Evolutionary conservation across 2,888 invertebrate genomes (phyloP), one percentile per base, ranked within the genome.

Genomic region (Rhorus exstirpatorius): DNA sequence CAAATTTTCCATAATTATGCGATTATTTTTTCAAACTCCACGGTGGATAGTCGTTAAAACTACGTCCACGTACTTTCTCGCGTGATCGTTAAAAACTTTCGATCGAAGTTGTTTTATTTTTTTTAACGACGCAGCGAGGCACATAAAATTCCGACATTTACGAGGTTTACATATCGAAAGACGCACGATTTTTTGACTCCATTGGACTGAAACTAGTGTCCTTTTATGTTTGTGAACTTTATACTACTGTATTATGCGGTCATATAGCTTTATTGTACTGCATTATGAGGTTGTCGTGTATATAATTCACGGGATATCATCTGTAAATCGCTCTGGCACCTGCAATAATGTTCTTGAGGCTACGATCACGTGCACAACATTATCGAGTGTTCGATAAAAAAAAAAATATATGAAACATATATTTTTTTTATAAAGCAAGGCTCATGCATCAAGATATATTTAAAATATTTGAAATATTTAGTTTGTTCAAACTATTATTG

Each of bases 51-150:
- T 26, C 24, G 41, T 14, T 24, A 21, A 38, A 68, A 41, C n/a
- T 53, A 24, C 31, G 55, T 14, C 35, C n/a, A 10, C 21, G 14
- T 24, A 55, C 58, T 10, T 14, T 38, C 24, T 26, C 75, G 38
- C 19, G n/a, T 14, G 31, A 60, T 76, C 76, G 65, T 81, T 65
- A 71, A 76, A 81, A 76, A 81, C 70, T 71, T 76, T 71, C 65
- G 71, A 44, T 60, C 71, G 35, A 67, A 31, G 58, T 35, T 58
- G 31, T 81, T 71, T 76, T 44, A 14, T 58, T 58, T 58, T 58
- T 26, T 31, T 65, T 26, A 31, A 3, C 46, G 10, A 8, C 31
- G 10, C 8, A 31, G 31, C 26, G 24, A 58, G 46, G 71, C 78
- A 44, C 65, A 51, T 51, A 49, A 58, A 79, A 72, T 53, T 79